Percentiles rank a stretch among this genome's conserved stretches.
phyloP scores from a whole-genome alignment of 2,797 vertebrate species.

The Halcyon chelicuti region DNA sequence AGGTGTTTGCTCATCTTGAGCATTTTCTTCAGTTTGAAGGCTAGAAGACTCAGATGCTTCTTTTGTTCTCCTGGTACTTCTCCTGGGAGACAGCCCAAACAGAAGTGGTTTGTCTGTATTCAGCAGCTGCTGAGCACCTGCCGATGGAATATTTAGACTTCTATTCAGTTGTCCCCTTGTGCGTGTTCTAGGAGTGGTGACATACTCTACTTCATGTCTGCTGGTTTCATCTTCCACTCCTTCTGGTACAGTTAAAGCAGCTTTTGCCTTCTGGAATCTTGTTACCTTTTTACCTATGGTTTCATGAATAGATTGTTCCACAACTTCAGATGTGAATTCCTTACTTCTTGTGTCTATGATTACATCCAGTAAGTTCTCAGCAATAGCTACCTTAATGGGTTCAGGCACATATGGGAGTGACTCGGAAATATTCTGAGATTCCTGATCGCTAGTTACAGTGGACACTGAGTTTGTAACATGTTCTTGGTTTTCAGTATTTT shows the following conservation, averaged over 20 bases:
- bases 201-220: neutral
- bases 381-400: slow-evolving; percentile 78
- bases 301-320: slow-evolving; percentile 69
- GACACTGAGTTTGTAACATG: slow-evolving; percentile 45
- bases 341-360: slow-evolving; percentile 82
- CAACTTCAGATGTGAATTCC: slow-evolving; percentile 69
- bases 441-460: slow-evolving; percentile 60
- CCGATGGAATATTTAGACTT: neutral
- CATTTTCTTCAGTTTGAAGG: neutral
- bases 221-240: slow-evolving; percentile 14
- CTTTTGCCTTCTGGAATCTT: slow-evolving; percentile 36
- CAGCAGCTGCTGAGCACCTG: neutral
- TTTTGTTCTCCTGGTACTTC: slow-evolving; percentile 62
- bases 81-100: slow-evolving; percentile 43
- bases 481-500: neutral
- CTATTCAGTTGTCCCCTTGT: slow-evolving; percentile 13
- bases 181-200: slow-evolving; percentile 65
- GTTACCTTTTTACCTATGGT: slow-evolving; percentile 59
- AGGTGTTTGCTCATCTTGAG: slow-evolving; percentile 42
- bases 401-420: slow-evolving; percentile 80
- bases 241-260: slow-evolving; percentile 41
- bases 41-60: neutral
- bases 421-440: slow-evolving; percentile 66
- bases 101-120: neutral
- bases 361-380: slow-evolving; percentile 80